These are phyloP conservation scores for Sapayoa aenigma DNA, from an alignment of 2,113 vertebrate species.

Conservation along the genomic window DNA sequence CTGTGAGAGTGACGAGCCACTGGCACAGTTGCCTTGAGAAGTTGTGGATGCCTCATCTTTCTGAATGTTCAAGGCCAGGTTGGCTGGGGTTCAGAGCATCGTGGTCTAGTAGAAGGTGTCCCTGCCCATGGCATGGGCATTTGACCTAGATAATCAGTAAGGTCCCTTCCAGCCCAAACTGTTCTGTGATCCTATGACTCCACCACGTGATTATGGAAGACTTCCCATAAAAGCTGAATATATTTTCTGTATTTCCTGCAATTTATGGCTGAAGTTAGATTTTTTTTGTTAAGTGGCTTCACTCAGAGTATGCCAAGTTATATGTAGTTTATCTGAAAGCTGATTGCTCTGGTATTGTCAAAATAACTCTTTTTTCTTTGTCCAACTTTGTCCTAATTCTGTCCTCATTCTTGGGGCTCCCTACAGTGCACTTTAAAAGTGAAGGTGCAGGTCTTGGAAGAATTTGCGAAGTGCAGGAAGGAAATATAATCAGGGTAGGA, in stretches of 20 bases:
- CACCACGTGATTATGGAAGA: neutral
- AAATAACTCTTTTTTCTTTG: neutral
- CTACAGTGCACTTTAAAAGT: constrained; percentile 14
- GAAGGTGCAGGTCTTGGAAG: constrained; percentile 19
- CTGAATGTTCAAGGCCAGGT: neutral
- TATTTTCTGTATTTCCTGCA: neutral
- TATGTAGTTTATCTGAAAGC: constrained; percentile 33
- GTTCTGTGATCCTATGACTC: neutral
- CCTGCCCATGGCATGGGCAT: neutral
- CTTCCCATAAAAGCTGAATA: neutral
- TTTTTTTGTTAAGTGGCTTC: neutral
- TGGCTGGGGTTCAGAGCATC: neutral
- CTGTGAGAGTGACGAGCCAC: neutral
- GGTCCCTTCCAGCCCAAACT: neutral
- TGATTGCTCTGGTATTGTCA: neutral
- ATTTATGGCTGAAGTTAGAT: neutral
- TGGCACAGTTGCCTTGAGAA: neutral
- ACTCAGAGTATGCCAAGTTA: neutral
- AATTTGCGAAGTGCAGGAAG: constrained; percentile 44
- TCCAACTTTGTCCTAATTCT: neutral
- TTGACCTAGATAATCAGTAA: neutral
- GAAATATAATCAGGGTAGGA: constrained; percentile 37
- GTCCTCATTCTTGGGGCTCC: neutral
- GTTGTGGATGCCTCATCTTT: neutral
- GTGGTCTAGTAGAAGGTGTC: neutral